A percentile compares a stretch with the other conserved stretches of the same genome.
phyloP scores from a whole-genome alignment of 2,888 invertebrate species.

The Diarsia mendica region DNA sequence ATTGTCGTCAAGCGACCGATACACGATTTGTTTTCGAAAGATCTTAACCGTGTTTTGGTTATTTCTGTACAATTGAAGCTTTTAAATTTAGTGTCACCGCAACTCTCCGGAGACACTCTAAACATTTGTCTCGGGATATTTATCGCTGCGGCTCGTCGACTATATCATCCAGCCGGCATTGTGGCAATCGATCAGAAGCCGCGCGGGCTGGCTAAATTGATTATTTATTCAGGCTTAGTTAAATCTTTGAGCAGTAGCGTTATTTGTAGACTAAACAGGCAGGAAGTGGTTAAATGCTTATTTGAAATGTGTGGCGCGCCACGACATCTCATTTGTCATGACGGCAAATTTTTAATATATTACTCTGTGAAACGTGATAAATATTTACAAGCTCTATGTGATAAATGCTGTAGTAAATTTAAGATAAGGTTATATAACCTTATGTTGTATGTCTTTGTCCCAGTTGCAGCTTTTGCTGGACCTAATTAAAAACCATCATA shows the following conservation, averaged over 20 bases:
- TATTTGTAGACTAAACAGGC: conserved; percentile 86
- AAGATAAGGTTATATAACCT: conserved; percentile 3
- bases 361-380: conserved; percentile 53
- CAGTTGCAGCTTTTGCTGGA: not conserved
- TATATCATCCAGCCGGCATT: conserved; percentile 89
- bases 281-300: conserved; percentile 84
- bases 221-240: conserved; percentile 89
- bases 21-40: conserved; percentile 90
- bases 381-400: conserved; percentile 42
- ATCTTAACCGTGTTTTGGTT: conserved; percentile 90
- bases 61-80: conserved; percentile 90
- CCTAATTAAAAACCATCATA: not conserved
- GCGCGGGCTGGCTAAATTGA: conserved; percentile 86
- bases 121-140: conserved; percentile 90
- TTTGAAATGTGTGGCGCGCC: conserved; percentile 76
- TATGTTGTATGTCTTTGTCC: not conserved
- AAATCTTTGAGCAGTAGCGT: conserved; percentile 85
- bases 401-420: conserved; percentile 31
- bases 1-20: conserved; percentile 89
- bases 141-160: conserved; percentile 87
- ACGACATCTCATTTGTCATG: conserved; percentile 74
- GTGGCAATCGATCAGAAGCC: conserved; percentile 89
- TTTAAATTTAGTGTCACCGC: conserved; percentile 90
- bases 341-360: conserved; percentile 74
- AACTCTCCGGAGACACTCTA: conserved; percentile 88